Evolutionary conservation across 2,797 vertebrate genomes (phyloP).

Genomic region (Oreochromis grahami): DNA sequence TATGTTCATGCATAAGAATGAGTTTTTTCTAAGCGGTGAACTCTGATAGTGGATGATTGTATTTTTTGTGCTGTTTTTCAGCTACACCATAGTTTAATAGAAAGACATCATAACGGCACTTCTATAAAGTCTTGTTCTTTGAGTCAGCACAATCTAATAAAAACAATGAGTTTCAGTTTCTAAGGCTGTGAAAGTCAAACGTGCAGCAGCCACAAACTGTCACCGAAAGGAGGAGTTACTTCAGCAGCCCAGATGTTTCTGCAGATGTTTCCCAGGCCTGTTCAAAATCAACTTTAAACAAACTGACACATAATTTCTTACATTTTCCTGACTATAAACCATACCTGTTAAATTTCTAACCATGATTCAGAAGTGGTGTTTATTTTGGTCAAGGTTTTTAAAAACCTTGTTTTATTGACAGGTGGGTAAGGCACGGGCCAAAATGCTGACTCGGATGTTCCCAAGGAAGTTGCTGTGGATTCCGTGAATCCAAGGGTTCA

Average conservation of each 20-base stretch:
- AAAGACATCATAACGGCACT: not conserved
- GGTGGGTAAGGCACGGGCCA: not conserved
- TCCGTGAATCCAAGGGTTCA: not conserved
- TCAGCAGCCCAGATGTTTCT: not conserved
- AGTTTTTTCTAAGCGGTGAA: not conserved
- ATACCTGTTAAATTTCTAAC: not conserved
- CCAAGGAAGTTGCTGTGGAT: not conserved
- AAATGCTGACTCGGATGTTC: not conserved
- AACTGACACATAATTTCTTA: not conserved
- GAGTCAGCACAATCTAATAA: not conserved
- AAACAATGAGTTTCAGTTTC: not conserved
- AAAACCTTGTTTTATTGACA: not conserved
- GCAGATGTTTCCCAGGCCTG: not conserved
- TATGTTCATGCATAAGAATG: not conserved
- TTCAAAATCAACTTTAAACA: not conserved
- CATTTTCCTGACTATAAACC: not conserved
- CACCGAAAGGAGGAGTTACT: not conserved
- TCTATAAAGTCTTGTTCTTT: rapidly evolving
- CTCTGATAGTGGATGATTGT: too few species aligned
- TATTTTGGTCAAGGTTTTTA: not conserved
- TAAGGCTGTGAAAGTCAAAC: not conserved
- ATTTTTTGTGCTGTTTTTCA: not conserved
- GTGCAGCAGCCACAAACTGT: not conserved
- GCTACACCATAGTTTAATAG: not conserved
- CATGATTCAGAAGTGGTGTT: rapidly evolving